Evolutionary conservation across 2,113 vertebrate species (phyloP).

Genomic region (Isurus oxyrinchus): DNA sequence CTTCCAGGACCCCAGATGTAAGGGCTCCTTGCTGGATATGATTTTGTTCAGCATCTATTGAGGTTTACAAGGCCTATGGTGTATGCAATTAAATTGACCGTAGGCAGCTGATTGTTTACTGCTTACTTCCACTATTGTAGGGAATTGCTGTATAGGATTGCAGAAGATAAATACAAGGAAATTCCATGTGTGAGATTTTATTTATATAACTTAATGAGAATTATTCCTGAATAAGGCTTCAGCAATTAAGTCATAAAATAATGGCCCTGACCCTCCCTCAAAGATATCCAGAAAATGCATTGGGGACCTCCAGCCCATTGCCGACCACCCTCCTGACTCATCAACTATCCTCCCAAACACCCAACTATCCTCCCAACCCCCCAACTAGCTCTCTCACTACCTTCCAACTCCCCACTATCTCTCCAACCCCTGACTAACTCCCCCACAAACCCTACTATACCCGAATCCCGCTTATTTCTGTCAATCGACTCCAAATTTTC

Average conservation of each 20-base stretch:
- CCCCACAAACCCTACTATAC: no score
- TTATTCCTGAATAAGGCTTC: neutral
- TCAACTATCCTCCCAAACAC: no score
- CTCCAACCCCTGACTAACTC: no score
- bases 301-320: no score
- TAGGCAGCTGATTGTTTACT: neutral
- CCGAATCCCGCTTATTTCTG: no score
- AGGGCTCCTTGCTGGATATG: neutral
- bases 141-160: neutral
- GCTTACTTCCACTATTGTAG: neutral
- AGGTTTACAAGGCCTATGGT: neutral
- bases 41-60: neutral
- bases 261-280: no score
- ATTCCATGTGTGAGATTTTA: neutral
- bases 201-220: neutral
- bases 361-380: no score
- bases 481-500: no score
- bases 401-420: no score
- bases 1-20: neutral
- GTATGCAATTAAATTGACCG: neutral
- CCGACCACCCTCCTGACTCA: no score
- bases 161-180: neutral
- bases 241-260: neutral
- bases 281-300: no score
- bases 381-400: no score